Evolutionary conservation across 2,797 vertebrate genomes (phyloP).

Genomic region (Chaetodon trifasciatus): DNA sequence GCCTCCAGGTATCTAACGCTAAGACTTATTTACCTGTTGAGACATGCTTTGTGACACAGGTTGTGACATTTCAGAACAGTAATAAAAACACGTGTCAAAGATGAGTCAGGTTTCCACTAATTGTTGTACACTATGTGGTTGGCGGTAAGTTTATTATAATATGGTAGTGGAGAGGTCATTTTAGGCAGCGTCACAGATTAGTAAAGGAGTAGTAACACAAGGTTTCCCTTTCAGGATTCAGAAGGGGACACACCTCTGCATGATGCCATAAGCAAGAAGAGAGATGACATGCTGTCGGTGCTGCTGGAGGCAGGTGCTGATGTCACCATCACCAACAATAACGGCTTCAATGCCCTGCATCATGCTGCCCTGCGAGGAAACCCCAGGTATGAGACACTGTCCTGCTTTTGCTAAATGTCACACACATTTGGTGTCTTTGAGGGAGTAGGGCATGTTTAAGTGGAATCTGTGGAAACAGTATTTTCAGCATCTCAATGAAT

Average conservation of each 20-base stretch:
- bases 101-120: not conserved
- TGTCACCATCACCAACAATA: conserved; percentile 99
- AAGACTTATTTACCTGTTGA: conserved; percentile 6
- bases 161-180: not conserved
- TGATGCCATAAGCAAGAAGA: conserved; percentile 99
- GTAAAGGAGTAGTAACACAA: conserved; percentile 38
- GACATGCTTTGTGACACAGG: conserved; percentile 15
- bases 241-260: conserved; percentile 99
- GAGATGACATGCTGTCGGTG: conserved; percentile 98
- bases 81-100: conserved; percentile 1
- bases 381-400: conserved; percentile 90
- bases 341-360: conserved; percentile 98
- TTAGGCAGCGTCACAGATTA: not conserved
- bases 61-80: not conserved
- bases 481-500: conserved; percentile 9
- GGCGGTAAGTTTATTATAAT: not conserved
- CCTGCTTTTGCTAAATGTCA: not conserved
- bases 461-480: conserved; percentile 27
- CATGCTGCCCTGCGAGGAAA: conserved; percentile 98
- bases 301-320: conserved; percentile 97
- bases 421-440: not conserved
- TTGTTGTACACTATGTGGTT: not conserved
- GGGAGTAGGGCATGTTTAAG: conserved; percentile 10
- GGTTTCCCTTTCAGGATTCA: conserved; percentile 89
- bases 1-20: conserved; percentile 92